Percentiles rank a stretch among this genome's conserved stretches.
Evolutionary conservation across 1,140 invertebrate species (phyloP).

Genomic region (Hypsibius dujardini): DNA sequence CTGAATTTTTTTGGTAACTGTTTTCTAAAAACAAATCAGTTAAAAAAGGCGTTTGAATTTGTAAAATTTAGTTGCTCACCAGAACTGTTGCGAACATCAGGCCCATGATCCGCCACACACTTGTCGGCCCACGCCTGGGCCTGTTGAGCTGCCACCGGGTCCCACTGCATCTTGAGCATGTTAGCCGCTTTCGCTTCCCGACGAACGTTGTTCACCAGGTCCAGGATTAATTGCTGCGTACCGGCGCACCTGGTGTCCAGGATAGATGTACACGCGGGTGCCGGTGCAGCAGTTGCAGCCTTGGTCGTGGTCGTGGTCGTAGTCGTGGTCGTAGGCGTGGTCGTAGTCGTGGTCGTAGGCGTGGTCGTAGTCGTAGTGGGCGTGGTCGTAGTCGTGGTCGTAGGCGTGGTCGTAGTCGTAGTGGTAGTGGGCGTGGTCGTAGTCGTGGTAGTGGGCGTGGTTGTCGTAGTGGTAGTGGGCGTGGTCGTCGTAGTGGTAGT

Average conservation of each 20-base stretch:
- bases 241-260: background rate
- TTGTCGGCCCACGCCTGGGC: constrained; percentile 4
- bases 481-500: background rate
- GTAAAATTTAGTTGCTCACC: background rate
- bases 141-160: background rate
- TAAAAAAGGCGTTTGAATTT: too few relatives aligned
- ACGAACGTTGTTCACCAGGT: background rate
- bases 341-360: background rate
- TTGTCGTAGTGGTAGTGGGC: background rate
- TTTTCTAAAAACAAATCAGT: too few relatives aligned
- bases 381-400: background rate
- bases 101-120: background rate
- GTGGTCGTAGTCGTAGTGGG: background rate
- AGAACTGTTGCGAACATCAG: background rate
- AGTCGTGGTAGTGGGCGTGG: background rate
- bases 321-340: background rate
- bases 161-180: constrained; percentile 15
- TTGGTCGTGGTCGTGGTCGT: background rate
- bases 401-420: background rate
- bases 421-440: background rate
- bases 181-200: background rate
- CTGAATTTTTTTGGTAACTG: too few relatives aligned
- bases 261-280: background rate
- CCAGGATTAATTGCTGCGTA: background rate
- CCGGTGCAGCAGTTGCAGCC: background rate